phyloP scores from a whole-genome alignment of 1,140 invertebrate species.

The Panonychus citri region DNA sequence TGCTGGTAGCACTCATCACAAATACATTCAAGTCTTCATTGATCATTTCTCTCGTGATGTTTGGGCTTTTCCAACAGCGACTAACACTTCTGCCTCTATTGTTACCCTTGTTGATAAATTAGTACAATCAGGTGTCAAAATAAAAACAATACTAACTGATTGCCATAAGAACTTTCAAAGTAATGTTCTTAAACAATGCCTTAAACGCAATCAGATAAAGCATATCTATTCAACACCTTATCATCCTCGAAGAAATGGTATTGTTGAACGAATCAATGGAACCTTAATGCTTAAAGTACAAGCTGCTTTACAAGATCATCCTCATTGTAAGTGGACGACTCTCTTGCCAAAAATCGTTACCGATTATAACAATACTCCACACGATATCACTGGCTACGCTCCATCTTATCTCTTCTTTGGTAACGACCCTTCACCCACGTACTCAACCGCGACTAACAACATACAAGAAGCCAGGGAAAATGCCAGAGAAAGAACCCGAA shows the following conservation, averaged over 20 bases:
- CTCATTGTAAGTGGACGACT: neutral
- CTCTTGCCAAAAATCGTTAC: neutral
- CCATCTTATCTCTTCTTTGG: too few relatives aligned
- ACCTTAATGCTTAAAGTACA: neutral
- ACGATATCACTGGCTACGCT: neutral
- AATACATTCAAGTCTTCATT: conserved; percentile 1
- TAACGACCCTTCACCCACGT: too few relatives aligned
- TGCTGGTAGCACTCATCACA: neutral
- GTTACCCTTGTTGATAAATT: conserved; percentile 1
- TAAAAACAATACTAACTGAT: conserved; percentile 12
- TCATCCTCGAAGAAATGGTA: conserved; percentile 13
- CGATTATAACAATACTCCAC: neutral
- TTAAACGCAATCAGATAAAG: conserved; percentile 15
- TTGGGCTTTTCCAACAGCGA: neutral
- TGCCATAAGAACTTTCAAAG: conserved; percentile 18
- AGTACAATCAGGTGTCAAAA: conserved; percentile 3
- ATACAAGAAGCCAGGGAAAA: too few relatives aligned
- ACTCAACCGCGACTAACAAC: too few relatives aligned
- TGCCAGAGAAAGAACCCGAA: too few relatives aligned
- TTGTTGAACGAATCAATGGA: conserved; percentile 12
- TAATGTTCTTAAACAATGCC: conserved; percentile 16
- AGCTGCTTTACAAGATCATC: neutral
- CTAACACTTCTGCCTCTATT: neutral
- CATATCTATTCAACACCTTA: conserved; percentile 11
- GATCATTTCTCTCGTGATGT: neutral